These are phyloP conservation scores for Pollachius pollachius DNA, from an alignment of 2,113 vertebrate genomes.

Conservation along the genomic window DNA sequence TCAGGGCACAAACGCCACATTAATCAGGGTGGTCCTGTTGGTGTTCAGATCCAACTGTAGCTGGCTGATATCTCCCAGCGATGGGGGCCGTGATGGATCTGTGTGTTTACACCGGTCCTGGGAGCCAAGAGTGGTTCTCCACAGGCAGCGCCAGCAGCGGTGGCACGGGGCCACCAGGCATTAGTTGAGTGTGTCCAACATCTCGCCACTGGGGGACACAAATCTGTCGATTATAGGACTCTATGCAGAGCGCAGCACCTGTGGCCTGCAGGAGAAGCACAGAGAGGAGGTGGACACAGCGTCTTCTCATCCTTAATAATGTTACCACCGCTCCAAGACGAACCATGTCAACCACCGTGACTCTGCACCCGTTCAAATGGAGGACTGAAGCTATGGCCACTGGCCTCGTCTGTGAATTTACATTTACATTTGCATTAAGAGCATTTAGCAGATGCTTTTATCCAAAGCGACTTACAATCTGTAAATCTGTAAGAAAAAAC, in stretches of 20 bases:
- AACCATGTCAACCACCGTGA: no score
- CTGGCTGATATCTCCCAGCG: slow-evolving; percentile 28
- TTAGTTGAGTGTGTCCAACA: slow-evolving; percentile 36
- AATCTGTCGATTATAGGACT: slow-evolving; percentile 29
- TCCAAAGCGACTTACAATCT: no score
- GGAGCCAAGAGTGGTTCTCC: slow-evolving; percentile 22
- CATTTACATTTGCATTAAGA: no score
- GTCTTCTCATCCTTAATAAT: background rate
- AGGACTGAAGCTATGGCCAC: no score
- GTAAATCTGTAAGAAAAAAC: no score
- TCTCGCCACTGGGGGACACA: slow-evolving; percentile 31
- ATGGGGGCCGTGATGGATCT: slow-evolving; percentile 37
- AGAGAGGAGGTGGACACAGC: slow-evolving; percentile 39
- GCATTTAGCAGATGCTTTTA: no score
- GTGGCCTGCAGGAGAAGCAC: slow-evolving; percentile 8
- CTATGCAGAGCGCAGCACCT: slow-evolving; percentile 25
- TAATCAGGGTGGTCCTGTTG: slow-evolving; percentile 39
- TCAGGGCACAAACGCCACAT: slow-evolving; percentile 28
- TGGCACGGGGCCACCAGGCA: slow-evolving; percentile 41
- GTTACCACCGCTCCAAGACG: no score
- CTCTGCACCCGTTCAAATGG: no score
- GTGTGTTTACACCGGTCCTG: slow-evolving; percentile 21
- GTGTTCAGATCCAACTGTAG: slow-evolving; percentile 30
- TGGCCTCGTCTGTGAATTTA: no score
- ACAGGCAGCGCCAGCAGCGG: slow-evolving; percentile 23